phyloP scores from a whole-genome alignment of 1,140 invertebrate species.

The Drosophila ogumai region DNA sequence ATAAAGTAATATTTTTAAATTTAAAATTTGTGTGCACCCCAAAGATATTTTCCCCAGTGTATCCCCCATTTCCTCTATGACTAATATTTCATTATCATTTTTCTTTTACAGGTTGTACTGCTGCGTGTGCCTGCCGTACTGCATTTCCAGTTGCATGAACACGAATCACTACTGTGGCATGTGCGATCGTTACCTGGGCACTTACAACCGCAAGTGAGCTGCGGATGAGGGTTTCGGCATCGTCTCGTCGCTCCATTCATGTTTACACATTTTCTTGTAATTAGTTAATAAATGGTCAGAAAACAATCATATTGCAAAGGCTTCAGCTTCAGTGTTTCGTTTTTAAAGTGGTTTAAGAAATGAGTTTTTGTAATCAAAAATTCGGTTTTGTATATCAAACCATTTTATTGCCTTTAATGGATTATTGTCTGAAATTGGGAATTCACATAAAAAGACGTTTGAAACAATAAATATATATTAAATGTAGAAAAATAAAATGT shows the following conservation, averaged over 20 bases:
- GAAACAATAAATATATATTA: too few species aligned
- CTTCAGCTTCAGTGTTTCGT: conserved; percentile 3
- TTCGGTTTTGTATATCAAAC: neutral
- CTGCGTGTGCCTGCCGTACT: conserved; percentile 88
- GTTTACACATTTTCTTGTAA: conserved; percentile 15
- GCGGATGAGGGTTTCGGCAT: neutral
- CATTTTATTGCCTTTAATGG: neutral
- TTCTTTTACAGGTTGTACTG: conserved; percentile 87
- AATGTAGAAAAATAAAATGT: too few species aligned
- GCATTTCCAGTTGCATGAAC: conserved; percentile 87
- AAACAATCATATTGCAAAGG: neutral
- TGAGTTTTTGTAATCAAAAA: neutral
- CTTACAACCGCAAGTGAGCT: conserved; percentile 80
- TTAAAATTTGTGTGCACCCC: too few species aligned
- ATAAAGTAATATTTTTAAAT: too few species aligned
- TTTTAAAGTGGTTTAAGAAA: neutral
- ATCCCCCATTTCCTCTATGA: neutral
- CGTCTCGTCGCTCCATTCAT: conserved; percentile 6
- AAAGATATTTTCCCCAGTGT: neutral
- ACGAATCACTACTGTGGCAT: conserved; percentile 89
- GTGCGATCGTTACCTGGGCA: conserved; percentile 88
- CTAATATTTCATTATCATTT: neutral
- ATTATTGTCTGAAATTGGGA: neutral
- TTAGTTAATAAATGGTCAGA: conserved; percentile 29
- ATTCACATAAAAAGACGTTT: neutral